These are phyloP conservation scores for Otis tarda DNA, from an alignment of 2,113 vertebrate species.

Conservation along the genomic window DNA sequence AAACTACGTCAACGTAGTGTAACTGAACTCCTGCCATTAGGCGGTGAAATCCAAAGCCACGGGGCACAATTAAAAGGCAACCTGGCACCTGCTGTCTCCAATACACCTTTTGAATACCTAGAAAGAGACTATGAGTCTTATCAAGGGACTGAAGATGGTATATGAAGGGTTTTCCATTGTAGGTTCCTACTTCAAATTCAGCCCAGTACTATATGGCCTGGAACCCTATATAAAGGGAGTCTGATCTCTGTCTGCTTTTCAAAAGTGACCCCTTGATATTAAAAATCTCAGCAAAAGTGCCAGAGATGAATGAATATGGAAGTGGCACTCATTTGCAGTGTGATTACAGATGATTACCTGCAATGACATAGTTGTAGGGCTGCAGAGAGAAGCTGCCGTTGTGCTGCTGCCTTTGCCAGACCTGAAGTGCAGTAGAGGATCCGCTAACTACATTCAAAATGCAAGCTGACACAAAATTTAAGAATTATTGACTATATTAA, in stretches of 20 bases:
- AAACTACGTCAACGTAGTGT: conserved; percentile 3
- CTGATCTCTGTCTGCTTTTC: neutral
- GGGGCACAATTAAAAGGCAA: conserved; percentile 53
- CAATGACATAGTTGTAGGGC: neutral
- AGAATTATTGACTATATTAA: neutral
- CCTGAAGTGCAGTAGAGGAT: neutral
- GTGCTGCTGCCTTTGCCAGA: neutral
- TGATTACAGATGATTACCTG: neutral
- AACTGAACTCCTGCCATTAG: conserved; percentile 61
- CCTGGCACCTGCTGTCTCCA: conserved; percentile 35
- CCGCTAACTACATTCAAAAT: neutral
- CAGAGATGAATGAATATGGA: neutral
- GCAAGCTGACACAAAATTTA: neutral
- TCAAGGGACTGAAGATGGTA: neutral
- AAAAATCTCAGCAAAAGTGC: neutral
- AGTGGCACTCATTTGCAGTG: neutral
- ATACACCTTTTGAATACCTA: neutral
- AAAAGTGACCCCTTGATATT: neutral
- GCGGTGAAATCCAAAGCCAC: conserved; percentile 30
- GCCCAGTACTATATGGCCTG: neutral
- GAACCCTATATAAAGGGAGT: neutral
- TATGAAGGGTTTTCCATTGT: neutral
- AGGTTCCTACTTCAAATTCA: neutral
- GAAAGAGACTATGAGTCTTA: neutral
- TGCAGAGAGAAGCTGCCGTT: neutral